Conservation (phyloP, 2,797 vertebrate species). For the Sitta carolinensis region DNA sequence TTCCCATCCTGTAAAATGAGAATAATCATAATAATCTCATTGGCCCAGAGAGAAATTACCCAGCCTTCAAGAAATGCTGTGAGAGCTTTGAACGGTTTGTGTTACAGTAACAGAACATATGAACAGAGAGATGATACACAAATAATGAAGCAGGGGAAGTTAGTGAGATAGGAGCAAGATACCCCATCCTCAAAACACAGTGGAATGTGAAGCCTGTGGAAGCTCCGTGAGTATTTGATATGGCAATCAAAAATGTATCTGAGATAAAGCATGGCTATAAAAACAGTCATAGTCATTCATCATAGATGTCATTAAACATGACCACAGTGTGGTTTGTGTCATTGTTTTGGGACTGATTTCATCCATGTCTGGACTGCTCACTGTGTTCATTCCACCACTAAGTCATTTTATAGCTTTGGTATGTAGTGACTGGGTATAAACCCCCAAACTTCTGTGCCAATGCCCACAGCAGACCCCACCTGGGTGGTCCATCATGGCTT, state of each 20-base stretch:
- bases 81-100: background rate
- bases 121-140: background rate
- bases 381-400: background rate
- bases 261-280: background rate
- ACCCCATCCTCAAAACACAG: background rate
- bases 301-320: background rate
- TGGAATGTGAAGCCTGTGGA: background rate
- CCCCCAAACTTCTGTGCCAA: background rate
- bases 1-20: background rate
- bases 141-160: background rate
- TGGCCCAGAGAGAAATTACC: background rate
- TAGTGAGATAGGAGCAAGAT: background rate
- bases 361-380: background rate
- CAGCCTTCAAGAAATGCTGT: background rate
- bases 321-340: background rate
- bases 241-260: background rate
- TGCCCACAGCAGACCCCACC: background rate
- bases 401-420: background rate
- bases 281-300: background rate
- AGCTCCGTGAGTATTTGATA: background rate
- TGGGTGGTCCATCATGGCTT: fast-evolving
- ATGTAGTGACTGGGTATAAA: background rate
- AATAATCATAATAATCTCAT: background rate
- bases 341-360: background rate
- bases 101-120: background rate